Evolutionary conservation across 2,888 invertebrate species (phyloP), one percentile per base, ranked within the genome.

Genomic region (Thecocarcelia acutangulata): DNA sequence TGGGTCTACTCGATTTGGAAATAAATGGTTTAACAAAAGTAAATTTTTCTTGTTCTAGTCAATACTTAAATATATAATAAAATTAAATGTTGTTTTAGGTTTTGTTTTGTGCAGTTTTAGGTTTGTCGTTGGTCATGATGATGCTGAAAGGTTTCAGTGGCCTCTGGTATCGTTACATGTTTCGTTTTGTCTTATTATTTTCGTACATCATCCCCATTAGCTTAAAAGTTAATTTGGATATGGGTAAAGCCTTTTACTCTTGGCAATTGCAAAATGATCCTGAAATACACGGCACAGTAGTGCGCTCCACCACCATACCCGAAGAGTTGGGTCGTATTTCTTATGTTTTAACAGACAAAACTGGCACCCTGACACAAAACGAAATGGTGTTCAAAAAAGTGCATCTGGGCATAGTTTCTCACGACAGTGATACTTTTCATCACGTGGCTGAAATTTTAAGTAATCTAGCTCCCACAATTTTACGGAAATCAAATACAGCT

Each of bases 161-260:
- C 0, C 97, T 97, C 11, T 99, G 98, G 99, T 98, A 97, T 90
- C 92, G 96, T 86, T 99, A 99, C 91, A 94, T 98, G 93, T 98
- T 99, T 92, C 93, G 99, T 87, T 99, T 99, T 89, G 94, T 99
- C 68, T 93, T 99, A 52, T 93, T 99, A 17, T 99, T 99, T 92
- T 99, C 99, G 0, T 99, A 99, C 91, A 99, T 99, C 87, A 98
- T 99, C 88, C 99, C 99, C 15, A 98, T 99, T 86, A 98, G 98
- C 92, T 93, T 99, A 87, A 93, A 99, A 83, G 99, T 99, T 0
- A 99, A 99, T 92, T 92, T 99, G 85, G 99, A 99, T 88, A 97
- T 99, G 97, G 99, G 98, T 1, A 99, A 99, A 91, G 96, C 96
- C 0, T 98, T 96, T 89, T 99, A 99, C 91, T 97, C 99, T 0